phyloP scores from a whole-genome alignment of 2,888 invertebrate genomes.

The Linhomoeus sp. region DNA sequence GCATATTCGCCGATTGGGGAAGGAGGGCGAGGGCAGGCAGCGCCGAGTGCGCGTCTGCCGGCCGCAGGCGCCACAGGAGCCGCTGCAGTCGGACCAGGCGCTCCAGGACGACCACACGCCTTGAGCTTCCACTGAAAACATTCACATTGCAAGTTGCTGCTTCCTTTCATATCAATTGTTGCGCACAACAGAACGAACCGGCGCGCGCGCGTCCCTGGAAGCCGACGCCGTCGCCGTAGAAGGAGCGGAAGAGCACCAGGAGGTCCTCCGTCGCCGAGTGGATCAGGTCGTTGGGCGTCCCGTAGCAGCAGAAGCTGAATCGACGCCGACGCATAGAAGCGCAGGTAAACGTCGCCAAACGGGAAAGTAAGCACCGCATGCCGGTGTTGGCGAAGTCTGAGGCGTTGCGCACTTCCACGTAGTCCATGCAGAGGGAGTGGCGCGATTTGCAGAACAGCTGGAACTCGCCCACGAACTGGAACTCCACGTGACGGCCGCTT shows the following conservation, averaged over 20 bases:
- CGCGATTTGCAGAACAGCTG: constrained; percentile 28
- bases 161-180: constrained; percentile 3
- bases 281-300: constrained; percentile 20
- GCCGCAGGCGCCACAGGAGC: constrained; percentile 25
- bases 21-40: constrained; percentile 9
- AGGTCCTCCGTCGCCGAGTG: constrained; percentile 25
- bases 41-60: constrained; percentile 15
- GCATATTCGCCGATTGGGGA: background rate
- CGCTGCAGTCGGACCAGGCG: constrained; percentile 19
- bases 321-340: background rate
- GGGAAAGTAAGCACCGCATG: constrained; percentile 17
- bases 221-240: constrained; percentile 25
- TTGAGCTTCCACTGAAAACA: background rate
- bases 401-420: constrained; percentile 25
- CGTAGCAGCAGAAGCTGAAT: constrained; percentile 26
- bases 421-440: constrained; percentile 28
- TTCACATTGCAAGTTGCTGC: background rate
- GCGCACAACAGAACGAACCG: constrained; percentile 6
- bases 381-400: constrained; percentile 29
- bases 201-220: constrained; percentile 21
- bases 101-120: constrained; percentile 15
- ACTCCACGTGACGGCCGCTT: constrained; percentile 19
- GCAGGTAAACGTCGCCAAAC: background rate
- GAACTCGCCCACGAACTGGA: constrained; percentile 24
- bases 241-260: constrained; percentile 26